Evolutionary conservation across 2,797 vertebrate genomes (phyloP).

Genomic region (Mastacembelus armatus): DNA sequence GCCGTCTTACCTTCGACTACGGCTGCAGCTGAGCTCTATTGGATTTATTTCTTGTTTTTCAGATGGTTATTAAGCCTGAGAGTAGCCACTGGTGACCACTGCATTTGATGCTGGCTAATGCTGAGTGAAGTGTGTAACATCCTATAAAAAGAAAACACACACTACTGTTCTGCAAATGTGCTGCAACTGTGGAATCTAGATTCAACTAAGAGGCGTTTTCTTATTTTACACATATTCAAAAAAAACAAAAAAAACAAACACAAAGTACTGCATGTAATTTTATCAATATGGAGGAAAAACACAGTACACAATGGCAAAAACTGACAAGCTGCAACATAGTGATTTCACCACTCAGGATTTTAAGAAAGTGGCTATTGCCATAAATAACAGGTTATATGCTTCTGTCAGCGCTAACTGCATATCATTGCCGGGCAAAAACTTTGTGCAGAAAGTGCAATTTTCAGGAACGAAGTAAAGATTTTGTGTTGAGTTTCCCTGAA

Average conservation of each 20-base stretch:
- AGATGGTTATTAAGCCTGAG: conserved; percentile 52
- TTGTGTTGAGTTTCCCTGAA: conserved; percentile 9
- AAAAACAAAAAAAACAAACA: too few relatives aligned
- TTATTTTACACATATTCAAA: conserved; percentile 59
- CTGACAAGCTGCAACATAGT: conserved; percentile 60
- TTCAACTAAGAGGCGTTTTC: conserved; percentile 35
- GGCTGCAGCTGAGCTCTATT: conserved; percentile 43
- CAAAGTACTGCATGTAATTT: conserved; percentile 45
- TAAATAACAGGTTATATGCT: conserved; percentile 64
- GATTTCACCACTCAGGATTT: conserved; percentile 66
- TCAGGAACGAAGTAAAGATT: conserved; percentile 7
- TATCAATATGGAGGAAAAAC: conserved; percentile 40
- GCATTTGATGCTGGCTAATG: conserved; percentile 42
- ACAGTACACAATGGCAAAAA: conserved; percentile 13
- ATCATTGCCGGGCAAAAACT: conserved; percentile 46
- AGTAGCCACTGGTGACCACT: conserved; percentile 49
- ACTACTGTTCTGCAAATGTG: not conserved
- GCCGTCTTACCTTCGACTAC: conserved; percentile 40
- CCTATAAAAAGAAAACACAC: conserved; percentile 13
- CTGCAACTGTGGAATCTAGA: conserved; percentile 21
- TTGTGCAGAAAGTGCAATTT: conserved; percentile 45
- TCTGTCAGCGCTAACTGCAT: conserved; percentile 42
- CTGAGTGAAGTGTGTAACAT: conserved; percentile 23
- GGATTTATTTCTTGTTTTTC: conserved; percentile 53
- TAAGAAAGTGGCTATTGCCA: conserved; percentile 62